Evolutionary conservation across 2,797 vertebrate species (phyloP).

Genomic region (Tapirus indicus): DNA sequence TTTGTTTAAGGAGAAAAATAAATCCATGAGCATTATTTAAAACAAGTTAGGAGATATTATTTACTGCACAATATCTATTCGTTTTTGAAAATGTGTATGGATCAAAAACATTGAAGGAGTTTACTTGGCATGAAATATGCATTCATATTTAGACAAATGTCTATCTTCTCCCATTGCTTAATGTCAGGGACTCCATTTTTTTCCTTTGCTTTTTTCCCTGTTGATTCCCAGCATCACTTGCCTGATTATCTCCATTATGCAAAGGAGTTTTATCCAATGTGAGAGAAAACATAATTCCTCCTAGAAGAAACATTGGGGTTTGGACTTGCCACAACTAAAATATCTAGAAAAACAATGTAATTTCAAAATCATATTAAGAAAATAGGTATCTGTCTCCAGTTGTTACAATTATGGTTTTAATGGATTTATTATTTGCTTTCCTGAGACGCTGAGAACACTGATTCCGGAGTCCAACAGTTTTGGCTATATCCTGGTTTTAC

Average conservation of each 20-base stretch:
- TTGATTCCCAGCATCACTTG: not conserved
- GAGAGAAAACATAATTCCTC: not conserved
- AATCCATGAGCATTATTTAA: not conserved
- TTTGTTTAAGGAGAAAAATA: not conserved
- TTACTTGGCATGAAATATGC: not conserved
- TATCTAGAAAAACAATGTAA: not conserved
- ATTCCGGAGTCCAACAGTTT: not conserved
- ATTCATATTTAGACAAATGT: not conserved
- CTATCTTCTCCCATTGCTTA: not conserved
- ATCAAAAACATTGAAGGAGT: not conserved
- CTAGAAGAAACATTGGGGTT: not conserved
- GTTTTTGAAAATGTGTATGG: conserved; percentile 8
- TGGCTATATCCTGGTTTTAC: not conserved
- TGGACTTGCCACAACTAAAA: not conserved
- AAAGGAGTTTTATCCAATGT: not conserved
- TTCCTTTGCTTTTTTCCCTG: not conserved
- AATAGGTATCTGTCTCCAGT: not conserved
- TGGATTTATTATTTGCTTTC: not conserved
- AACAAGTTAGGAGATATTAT: not conserved
- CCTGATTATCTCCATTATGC: not conserved
- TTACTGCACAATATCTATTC: not conserved
- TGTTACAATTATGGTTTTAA: conserved; percentile 8
- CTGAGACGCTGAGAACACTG: not conserved
- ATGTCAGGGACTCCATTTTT: not conserved
- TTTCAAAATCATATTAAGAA: conserved; percentile 10